Evolutionary conservation across 2,888 invertebrate species (phyloP), one percentile per base, ranked within the genome.

Genomic region (Thera britannica): DNA sequence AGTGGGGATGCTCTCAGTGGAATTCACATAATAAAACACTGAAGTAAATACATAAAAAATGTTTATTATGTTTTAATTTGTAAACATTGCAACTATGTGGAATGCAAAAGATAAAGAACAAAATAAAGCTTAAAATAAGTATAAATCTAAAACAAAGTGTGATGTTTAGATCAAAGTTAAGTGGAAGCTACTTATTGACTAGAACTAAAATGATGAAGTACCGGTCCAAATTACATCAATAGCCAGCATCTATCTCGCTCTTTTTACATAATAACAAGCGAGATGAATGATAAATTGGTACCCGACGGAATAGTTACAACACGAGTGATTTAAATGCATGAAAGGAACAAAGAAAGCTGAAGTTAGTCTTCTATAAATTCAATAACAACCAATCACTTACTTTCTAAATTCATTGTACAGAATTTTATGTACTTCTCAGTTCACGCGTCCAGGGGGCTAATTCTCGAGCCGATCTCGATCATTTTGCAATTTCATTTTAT

Each of bases 111-210:
- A 72, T 74, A 11, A 66, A 73, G 70, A 74, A 75, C 67, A 75
- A 71, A 74, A 72, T 71, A 67, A 63, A 65, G 54, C 65, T 44
- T 61, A 49, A 62, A 60, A 56, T 51, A 61, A 61, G 23, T 55
- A 75, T 74, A 78, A 69, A 75, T 49, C 55, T 73, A 75, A 73
- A 65, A 67, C 73, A 77, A 78, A 82, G 80, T 89, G 90, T 90
- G 90, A 90, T 90, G 90, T 74, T 79, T 58, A 78, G 66, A 80
- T 72, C 61, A 71, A 72, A 79, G 78, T 70, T 59, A 74, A 76
- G 81, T 86, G 90, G 89, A 90, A 90, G 89, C 82, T 82, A 79
- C 77, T 79, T 75, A 73, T 81, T 91, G 91, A 92, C 92, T 92
- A 92, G 92, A 92, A 86, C 84, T 88, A 86, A 83, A 77, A 77